Percentiles rank a stretch among this genome's conserved stretches.
Evolutionary conservation across 2,888 invertebrate genomes (phyloP).

Genomic region (Epirrhoe tristata): DNA sequence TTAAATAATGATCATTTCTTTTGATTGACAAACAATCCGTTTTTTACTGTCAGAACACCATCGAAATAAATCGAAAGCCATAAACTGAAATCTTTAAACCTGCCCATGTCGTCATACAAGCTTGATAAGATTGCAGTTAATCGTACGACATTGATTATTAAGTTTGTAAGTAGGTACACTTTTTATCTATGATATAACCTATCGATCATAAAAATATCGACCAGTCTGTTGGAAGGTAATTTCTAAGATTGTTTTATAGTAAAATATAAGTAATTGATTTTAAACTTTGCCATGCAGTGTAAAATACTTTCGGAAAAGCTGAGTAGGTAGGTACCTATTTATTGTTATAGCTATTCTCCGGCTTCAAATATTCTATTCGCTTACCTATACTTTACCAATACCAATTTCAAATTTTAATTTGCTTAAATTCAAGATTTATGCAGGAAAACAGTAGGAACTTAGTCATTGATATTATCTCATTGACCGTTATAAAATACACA

Average conservation of each 20-base stretch:
- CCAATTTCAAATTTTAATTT: too few species aligned
- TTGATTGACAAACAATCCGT: too few species aligned
- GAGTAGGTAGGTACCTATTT: too few species aligned
- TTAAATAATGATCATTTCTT: too few species aligned
- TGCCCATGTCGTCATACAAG: conserved; percentile 47
- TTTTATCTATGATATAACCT: conserved; percentile 51
- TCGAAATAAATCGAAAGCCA: background rate
- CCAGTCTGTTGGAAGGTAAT: background rate
- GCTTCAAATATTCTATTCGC: too few species aligned
- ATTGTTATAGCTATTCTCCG: too few species aligned
- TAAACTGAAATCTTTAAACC: conserved; percentile 5
- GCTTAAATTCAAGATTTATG: too few species aligned
- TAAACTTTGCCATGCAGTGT: background rate
- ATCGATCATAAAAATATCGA: background rate
- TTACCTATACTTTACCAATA: too few species aligned
- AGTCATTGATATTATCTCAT: background rate
- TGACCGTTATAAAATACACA: background rate
- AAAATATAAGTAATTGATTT: too few species aligned
- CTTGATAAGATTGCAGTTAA: conserved; percentile 72
- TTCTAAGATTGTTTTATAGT: too few species aligned
- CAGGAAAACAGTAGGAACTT: background rate
- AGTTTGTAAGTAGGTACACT: too few species aligned
- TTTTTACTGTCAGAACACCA: background rate
- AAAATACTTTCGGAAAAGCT: too few species aligned
- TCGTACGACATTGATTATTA: conserved; percentile 68